Base-by-base conservation (phyloP, 2,797 vertebrate species). In the Anguilla pacifica region DNA sequence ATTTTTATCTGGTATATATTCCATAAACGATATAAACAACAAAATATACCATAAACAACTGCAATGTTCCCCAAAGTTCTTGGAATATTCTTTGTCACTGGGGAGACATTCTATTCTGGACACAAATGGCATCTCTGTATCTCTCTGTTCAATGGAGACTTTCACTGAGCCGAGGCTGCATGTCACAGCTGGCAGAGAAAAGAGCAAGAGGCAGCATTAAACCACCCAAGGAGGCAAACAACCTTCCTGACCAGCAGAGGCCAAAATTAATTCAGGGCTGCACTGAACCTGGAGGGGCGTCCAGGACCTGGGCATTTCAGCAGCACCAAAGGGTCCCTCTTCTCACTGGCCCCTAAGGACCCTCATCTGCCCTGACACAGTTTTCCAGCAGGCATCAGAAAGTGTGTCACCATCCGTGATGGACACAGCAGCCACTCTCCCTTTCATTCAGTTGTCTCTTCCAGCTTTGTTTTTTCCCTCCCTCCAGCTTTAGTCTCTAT, bases 141-240 rank as follows among this genome's bases (percentile, higher is more conserved):
- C n/a, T 55, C n/a, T 39, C 51, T n/a, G 25, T 70, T 4, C n/a
- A 3, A 25, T 53, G 74, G 88, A 88, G 90, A 91, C 93, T 94
- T 90, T 91, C 92, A 90, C 92, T 94, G 91, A 90, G 92, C 91
- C n/a, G 92, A 91, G 94, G 95, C 95, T 93, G 91, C 91, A 93
- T 94, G 94, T 93, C 95, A 94, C 95, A 95, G 94, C 95, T 95
- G 95, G 95, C 95, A 96, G 94, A 95, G 95, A 95, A 96, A 96
- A 96, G 95, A 95, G 95, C 96, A 96, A 95, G 94, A 94, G 93
- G 88, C 89, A 92, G 95, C 94, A 95, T 95, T 94, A 95, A 93
- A 96, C 93, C 92, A 95, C 96, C 95, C 92, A 88, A 70, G 95
- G 96, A 94, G 17, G 93, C 89, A 90, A 93, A 96, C 95, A 95